These are phyloP conservation scores for Drosophila grimshawi DNA, from an alignment of 1,140 invertebrate genomes.

Conservation along the genomic window DNA sequence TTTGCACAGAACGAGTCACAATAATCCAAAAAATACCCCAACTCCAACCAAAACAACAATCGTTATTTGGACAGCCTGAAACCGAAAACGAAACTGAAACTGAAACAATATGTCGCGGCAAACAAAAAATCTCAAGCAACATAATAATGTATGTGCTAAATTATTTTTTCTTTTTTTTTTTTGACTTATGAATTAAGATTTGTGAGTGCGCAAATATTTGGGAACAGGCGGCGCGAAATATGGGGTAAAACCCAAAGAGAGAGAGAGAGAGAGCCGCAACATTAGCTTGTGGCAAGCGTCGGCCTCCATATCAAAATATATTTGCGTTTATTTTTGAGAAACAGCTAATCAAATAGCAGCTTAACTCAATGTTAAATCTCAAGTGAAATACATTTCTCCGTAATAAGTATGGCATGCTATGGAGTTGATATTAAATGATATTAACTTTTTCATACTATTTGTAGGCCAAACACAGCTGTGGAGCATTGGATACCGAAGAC, in stretches of 20 bases:
- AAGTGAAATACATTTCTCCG: constrained; percentile 55
- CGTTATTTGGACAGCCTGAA: constrained; percentile 68
- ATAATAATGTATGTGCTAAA: constrained; percentile 66
- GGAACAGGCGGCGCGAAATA: constrained; percentile 31
- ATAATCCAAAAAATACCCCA: constrained; percentile 7
- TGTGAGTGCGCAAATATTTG: constrained; percentile 77
- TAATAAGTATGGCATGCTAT: not conserved
- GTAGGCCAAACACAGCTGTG: constrained; percentile 76
- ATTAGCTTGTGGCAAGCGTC: not conserved
- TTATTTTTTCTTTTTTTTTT: not conserved
- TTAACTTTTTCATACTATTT: constrained; percentile 43
- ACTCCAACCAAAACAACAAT: not conserved
- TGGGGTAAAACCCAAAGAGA: constrained; percentile 58
- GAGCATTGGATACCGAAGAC: constrained; percentile 22
- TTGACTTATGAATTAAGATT: constrained; percentile 80
- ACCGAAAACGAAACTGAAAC: constrained; percentile 20
- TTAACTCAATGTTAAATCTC: constrained; percentile 74
- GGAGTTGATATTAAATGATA: constrained; percentile 26
- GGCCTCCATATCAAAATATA: constrained; percentile 20
- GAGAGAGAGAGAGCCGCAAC: not conserved
- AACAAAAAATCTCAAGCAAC: constrained; percentile 54
- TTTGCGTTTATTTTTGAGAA: constrained; percentile 50
- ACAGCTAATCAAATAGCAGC: constrained; percentile 64
- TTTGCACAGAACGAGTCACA: constrained; percentile 45
- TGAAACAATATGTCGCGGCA: constrained; percentile 23